phyloP scores from a whole-genome alignment of 2,888 invertebrate genomes.

The Drosophila anceps region DNA sequence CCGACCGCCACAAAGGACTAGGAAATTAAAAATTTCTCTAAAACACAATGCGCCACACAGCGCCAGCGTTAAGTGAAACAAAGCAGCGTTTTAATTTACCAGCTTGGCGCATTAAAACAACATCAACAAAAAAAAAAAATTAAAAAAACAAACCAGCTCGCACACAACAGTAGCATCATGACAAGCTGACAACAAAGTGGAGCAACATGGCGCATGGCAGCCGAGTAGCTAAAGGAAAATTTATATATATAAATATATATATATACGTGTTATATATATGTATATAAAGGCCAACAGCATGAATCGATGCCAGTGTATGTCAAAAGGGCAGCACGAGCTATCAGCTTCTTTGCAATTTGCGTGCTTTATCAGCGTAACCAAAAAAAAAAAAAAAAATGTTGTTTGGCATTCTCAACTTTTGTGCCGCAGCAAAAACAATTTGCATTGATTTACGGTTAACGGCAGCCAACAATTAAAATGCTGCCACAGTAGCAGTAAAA shows the following conservation, averaged over 20 bases:
- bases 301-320: slow-evolving; percentile 39
- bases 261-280: not conserved
- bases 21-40: slow-evolving; percentile 68
- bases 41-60: slow-evolving; percentile 57
- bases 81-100: slow-evolving; percentile 72
- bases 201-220: slow-evolving; percentile 31
- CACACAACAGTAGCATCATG: slow-evolving; percentile 21
- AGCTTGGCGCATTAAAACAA: slow-evolving; percentile 41
- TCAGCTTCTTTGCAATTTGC: slow-evolving; percentile 45
- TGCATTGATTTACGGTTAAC: slow-evolving; percentile 18
- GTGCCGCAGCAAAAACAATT: slow-evolving; percentile 37
- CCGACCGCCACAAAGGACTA: slow-evolving; percentile 56
- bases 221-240: slow-evolving; percentile 7
- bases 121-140: slow-evolving; percentile 16
- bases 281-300: slow-evolving; percentile 19
- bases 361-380: slow-evolving; percentile 52
- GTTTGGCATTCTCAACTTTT: slow-evolving; percentile 42
- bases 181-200: slow-evolving; percentile 43
- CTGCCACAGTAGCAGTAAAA: slow-evolving; percentile 6
- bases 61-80: slow-evolving; percentile 65
- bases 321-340: slow-evolving; percentile 48
- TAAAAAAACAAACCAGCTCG: slow-evolving; percentile 17
- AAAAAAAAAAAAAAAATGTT: slow-evolving; percentile 16
- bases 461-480: slow-evolving; percentile 29
- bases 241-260: slow-evolving; percentile 1